These are phyloP conservation scores for Heteractis magnifica DNA, from an alignment of 92 coral and sea anemone species.

Conservation along the genomic window DNA sequence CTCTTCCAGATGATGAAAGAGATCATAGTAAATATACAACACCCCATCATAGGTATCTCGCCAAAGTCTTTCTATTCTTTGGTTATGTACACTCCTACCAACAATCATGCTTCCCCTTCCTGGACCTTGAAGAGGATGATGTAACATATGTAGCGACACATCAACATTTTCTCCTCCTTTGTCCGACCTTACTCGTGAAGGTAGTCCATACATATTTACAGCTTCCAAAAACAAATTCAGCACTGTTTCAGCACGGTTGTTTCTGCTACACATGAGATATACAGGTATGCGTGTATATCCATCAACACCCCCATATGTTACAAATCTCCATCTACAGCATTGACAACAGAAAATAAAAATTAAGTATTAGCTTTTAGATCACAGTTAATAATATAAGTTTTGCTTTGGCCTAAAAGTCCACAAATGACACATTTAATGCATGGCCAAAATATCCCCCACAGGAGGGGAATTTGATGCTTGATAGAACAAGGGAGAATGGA, in stretches of 20 bases:
- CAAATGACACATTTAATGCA: too few species aligned
- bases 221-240: constrained; percentile 24
- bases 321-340: constrained; percentile 43
- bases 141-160: constrained; percentile 26
- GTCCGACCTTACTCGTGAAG: constrained; percentile 5
- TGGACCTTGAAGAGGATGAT: constrained; percentile 33
- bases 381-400: too few species aligned
- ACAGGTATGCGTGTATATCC: constrained; percentile 45
- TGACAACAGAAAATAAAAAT: too few species aligned
- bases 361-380: too few species aligned
- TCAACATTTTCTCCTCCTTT: constrained; percentile 22
- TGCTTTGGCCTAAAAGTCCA: too few species aligned
- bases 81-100: neutral
- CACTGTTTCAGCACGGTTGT: constrained; percentile 43
- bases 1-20: constrained; percentile 53
- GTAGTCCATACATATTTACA: constrained; percentile 33
- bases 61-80: constrained; percentile 53
- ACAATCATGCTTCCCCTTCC: constrained; percentile 23
- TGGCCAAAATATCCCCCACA: too few species aligned
- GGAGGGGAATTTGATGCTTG: too few species aligned
- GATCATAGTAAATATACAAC: constrained; percentile 50
- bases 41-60: constrained; percentile 57
- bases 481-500: too few species aligned
- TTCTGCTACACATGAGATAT: constrained; percentile 30
- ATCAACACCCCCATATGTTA: constrained; percentile 45